Percentiles rank a stretch among this genome's conserved stretches.
Evolutionary conservation across 1,140 invertebrate genomes (phyloP).

Genomic region (Solenopsis invicta): DNA sequence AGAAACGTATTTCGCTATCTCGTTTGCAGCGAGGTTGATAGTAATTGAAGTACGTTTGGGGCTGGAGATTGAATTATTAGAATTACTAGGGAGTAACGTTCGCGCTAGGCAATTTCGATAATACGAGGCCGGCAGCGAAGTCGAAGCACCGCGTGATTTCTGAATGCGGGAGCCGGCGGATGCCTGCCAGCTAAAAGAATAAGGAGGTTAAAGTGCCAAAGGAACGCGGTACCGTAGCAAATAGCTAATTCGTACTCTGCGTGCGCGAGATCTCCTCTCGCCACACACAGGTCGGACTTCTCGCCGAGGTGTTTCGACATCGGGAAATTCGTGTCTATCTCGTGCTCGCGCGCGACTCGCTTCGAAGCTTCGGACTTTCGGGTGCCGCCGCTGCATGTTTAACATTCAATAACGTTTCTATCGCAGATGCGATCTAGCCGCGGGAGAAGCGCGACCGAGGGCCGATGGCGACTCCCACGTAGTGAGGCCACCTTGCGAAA

Average conservation of each 20-base stretch:
- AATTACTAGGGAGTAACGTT: constrained; percentile 63
- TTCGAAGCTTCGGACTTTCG: constrained; percentile 14
- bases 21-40: constrained; percentile 23
- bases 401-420: constrained; percentile 46
- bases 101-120: constrained; percentile 75
- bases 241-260: constrained; percentile 79
- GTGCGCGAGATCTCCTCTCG: constrained; percentile 70
- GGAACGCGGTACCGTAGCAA: constrained; percentile 77
- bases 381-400: constrained; percentile 40
- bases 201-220: constrained; percentile 75
- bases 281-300: constrained; percentile 72
- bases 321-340: constrained; percentile 66
- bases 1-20: constrained; percentile 49
- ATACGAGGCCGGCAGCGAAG: constrained; percentile 66
- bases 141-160: constrained; percentile 74
- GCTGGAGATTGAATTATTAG: constrained; percentile 55
- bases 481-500: neutral
- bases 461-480: constrained; percentile 10
- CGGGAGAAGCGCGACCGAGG: constrained; percentile 21
- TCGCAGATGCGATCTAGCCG: constrained; percentile 29
- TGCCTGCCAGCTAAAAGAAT: constrained; percentile 74
- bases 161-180: constrained; percentile 69
- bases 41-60: constrained; percentile 29
- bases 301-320: constrained; percentile 72
- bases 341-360: constrained; percentile 2